A percentile compares a stretch with the other conserved stretches of the same genome.
These are phyloP conservation scores for Fukomys damarensis DNA, from an alignment of 2,113 vertebrate genomes.

Conservation along the genomic window DNA sequence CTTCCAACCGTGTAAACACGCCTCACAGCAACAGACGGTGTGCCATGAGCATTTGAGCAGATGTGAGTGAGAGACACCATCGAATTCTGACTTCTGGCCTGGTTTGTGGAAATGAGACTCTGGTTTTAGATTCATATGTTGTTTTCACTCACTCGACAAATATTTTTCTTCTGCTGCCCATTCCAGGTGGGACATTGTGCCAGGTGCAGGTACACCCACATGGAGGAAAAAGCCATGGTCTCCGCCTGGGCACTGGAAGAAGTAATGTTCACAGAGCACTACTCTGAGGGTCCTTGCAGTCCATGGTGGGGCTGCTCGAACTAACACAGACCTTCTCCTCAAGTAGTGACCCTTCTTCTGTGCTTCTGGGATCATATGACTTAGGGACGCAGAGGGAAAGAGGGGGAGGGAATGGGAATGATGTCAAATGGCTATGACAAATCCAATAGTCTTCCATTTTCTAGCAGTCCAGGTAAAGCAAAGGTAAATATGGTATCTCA, in stretches of 20 bases:
- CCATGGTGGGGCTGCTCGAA: not conserved
- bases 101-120: not conserved
- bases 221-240: not conserved
- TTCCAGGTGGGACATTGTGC: not conserved
- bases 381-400: not conserved
- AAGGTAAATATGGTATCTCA: conserved; percentile 47
- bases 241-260: not conserved
- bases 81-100: not conserved
- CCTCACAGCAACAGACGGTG: not conserved
- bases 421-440: conserved; percentile 48
- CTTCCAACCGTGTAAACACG: not conserved
- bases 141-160: conserved; percentile 57
- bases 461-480: conserved; percentile 47
- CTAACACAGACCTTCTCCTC: not conserved
- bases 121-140: conserved; percentile 15
- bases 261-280: not conserved
- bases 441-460: conserved; percentile 39
- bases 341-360: not conserved
- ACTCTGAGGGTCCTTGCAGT: not conserved
- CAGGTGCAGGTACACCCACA: not conserved
- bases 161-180: conserved; percentile 53
- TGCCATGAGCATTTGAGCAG: not conserved
- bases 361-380: not conserved
- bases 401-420: conserved; percentile 36
- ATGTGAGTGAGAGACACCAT: not conserved